A percentile compares a stretch with the other conserved stretches of the same genome.
These are phyloP conservation scores for Margarornis squamiger DNA, from an alignment of 2,797 vertebrate genomes.

Conservation along the genomic window DNA sequence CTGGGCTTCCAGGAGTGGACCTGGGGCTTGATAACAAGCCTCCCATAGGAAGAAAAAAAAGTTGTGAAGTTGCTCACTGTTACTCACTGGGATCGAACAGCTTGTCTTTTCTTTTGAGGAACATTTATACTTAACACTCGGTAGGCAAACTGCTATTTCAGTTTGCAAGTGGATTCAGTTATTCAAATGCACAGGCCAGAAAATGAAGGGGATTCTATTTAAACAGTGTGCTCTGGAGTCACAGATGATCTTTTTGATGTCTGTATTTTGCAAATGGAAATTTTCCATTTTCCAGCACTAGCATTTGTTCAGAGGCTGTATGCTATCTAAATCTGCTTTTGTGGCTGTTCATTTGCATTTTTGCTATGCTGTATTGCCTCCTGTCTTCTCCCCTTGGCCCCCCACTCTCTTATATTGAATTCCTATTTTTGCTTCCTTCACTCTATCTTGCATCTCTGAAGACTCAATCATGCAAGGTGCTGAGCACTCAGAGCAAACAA, in stretches of 20 bases:
- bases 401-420: constrained; percentile 18
- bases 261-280: constrained; percentile 57
- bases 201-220: constrained; percentile 66
- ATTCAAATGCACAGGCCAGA: constrained; percentile 64
- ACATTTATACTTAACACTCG: constrained; percentile 63
- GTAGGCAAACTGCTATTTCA: constrained; percentile 69
- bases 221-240: constrained; percentile 55
- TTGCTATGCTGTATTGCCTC: constrained; percentile 37
- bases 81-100: constrained; percentile 57
- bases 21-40: neutral
- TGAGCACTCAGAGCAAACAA: neutral
- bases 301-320: constrained; percentile 54
- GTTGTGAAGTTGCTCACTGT: constrained; percentile 41
- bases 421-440: constrained; percentile 29
- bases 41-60: neutral
- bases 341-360: constrained; percentile 61
- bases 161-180: constrained; percentile 61
- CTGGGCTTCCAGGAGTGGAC: neutral
- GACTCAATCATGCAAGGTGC: neutral
- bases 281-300: constrained; percentile 64
- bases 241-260: constrained; percentile 61
- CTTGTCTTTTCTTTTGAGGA: constrained; percentile 68
- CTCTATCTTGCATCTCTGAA: neutral
- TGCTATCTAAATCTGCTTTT: constrained; percentile 63
- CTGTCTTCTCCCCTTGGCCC: constrained; percentile 1